A percentile compares a stretch with the other conserved stretches of the same genome.
These are phyloP conservation scores for Cantharis rufa DNA, from an alignment of 2,888 invertebrate species.

Conservation along the genomic window DNA sequence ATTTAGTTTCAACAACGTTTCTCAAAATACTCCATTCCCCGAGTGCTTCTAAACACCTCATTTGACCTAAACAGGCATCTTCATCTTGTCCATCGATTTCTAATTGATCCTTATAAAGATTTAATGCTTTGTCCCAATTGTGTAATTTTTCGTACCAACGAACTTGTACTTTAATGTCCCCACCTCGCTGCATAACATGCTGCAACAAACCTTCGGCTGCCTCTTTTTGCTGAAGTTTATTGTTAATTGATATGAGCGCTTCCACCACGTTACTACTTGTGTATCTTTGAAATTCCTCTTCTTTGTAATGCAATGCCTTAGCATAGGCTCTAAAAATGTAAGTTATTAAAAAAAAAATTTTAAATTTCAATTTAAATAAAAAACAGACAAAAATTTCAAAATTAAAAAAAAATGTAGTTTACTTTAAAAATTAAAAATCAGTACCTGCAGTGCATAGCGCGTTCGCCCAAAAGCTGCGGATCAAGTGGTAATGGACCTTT, in stretches of 20 bases:
- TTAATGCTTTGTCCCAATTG: slow-evolving; percentile 96
- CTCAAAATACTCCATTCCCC: slow-evolving; percentile 94
- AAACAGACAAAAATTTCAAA: slow-evolving; percentile 50
- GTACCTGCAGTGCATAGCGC: slow-evolving; percentile 91
- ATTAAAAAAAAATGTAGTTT: no score
- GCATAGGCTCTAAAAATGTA: slow-evolving; percentile 65
- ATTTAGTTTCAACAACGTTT: slow-evolving; percentile 77
- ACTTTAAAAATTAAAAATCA: not conserved
- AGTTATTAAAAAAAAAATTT: no score
- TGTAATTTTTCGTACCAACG: slow-evolving; percentile 99
- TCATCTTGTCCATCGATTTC: slow-evolving; percentile 66
- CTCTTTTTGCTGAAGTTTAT: slow-evolving; percentile 97
- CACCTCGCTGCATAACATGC: slow-evolving; percentile 83
- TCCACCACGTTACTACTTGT: slow-evolving; percentile 88
- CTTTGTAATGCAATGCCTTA: slow-evolving; percentile 85
- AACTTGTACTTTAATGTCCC: slow-evolving; percentile 71
- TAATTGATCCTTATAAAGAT: slow-evolving; percentile 81
- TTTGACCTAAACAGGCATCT: slow-evolving; percentile 86
- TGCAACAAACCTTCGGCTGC: slow-evolving; percentile 93
- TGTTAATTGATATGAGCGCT: slow-evolving; percentile 93
- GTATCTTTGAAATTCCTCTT: slow-evolving; percentile 88
- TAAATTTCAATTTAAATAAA: no score
- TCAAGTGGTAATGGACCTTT: slow-evolving; percentile 92
- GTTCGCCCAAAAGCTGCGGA: slow-evolving; percentile 82
- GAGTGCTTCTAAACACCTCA: slow-evolving; percentile 94